Evolutionary conservation across 1,140 invertebrate genomes (phyloP), one percentile per base, ranked within the genome.

Genomic region (Macrobrachium nipponense): DNA sequence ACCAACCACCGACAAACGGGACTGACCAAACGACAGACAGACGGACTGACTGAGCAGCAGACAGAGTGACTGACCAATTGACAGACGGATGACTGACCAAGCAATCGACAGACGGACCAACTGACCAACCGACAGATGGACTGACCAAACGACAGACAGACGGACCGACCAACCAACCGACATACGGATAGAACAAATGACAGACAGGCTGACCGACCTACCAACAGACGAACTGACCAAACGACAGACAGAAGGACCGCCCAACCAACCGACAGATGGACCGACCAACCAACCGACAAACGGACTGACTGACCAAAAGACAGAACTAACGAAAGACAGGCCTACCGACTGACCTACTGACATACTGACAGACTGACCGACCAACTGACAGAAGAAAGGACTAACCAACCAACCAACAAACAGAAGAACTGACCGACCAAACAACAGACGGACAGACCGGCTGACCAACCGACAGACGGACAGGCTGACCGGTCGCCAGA

Each of bases 71-170:
- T n/a, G n/a, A 62, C 61, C n/a, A n/a, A 62, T n/a, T 62, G 61
- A 62, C 61, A 62, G 61, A 62, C 61, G n/a, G 61, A 62, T 62
- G 61, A 62, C 61, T 62, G 61, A 62, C 61, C n/a, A n/a, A 62
- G 12, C n/a, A n/a, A 62, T n/a, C n/a, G 61, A 62, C 61, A 14
- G 61, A 62, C 61, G 12, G 61, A 62, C 61, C n/a, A n/a, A n/a
- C n/a, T n/a, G n/a, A n/a, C n/a, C n/a, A n/a, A n/a, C n/a, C n/a
- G n/a, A n/a, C n/a, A n/a, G n/a, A n/a, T n/a, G n/a, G n/a, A n/a
- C n/a, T n/a, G n/a, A n/a, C n/a, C n/a, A n/a, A n/a, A n/a, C n/a
- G n/a, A n/a, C n/a, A n/a, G n/a, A n/a, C n/a, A n/a, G n/a, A n/a
- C n/a, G n/a, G n/a, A n/a, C n/a, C n/a, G n/a, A n/a, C n/a, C n/a